Conservation (phyloP, 92 coral and sea anemone genomes). For the Palythoa caribaeorum region DNA sequence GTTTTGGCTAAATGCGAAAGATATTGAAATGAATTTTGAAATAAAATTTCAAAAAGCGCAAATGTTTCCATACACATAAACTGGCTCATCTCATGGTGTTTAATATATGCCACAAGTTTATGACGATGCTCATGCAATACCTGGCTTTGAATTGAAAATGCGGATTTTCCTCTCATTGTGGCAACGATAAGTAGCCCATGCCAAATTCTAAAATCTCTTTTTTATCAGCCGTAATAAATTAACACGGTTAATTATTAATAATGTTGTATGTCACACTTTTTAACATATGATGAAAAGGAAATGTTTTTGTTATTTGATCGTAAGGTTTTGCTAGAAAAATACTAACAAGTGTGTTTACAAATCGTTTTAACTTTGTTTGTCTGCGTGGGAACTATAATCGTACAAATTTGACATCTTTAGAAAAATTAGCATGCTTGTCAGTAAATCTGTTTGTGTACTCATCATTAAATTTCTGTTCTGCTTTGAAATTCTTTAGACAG, state of each 20-base stretch:
- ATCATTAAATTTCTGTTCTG: conserved; percentile 12
- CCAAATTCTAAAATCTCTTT: background rate
- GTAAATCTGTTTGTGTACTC: background rate
- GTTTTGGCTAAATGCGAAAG: background rate
- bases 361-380: background rate
- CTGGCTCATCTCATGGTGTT: background rate
- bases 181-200: background rate
- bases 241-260: conserved; percentile 5
- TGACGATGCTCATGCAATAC: background rate
- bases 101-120: background rate
- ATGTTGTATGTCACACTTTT: background rate
- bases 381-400: background rate
- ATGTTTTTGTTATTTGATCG: background rate
- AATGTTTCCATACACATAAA: background rate
- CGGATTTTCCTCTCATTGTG: background rate
- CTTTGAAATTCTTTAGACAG: background rate
- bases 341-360: too few relatives aligned
- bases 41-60: background rate
- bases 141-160: background rate
- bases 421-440: conserved; percentile 19
- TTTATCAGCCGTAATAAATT: background rate
- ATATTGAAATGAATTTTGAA: background rate
- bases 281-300: background rate
- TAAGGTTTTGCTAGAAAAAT: background rate
- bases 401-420: background rate